phyloP scores from a whole-genome alignment of 2,888 invertebrate species.

The Synanthedon tipuliformis region DNA sequence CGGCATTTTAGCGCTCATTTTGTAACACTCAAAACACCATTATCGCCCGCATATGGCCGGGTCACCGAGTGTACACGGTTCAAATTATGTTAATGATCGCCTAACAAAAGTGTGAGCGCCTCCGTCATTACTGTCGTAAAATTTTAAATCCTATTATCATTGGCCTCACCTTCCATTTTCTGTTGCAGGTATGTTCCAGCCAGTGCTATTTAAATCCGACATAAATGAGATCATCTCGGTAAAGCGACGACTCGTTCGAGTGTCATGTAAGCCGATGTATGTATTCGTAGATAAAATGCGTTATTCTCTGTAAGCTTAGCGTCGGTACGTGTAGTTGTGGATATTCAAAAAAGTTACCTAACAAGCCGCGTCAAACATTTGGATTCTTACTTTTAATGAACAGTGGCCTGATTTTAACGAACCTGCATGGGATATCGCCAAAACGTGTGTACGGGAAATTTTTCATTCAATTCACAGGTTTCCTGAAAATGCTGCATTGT shows the following conservation, averaged over 20 bases:
- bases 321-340: conserved; percentile 13
- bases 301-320: conserved; percentile 28
- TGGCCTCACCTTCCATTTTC: conserved; percentile 21
- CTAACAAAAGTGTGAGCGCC: conserved; percentile 33
- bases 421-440: conserved; percentile 25
- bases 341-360: conserved; percentile 32
- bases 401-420: conserved; percentile 24
- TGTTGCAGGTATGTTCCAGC: conserved; percentile 39
- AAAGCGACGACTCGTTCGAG: conserved; percentile 16
- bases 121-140: conserved; percentile 24
- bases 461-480: background rate
- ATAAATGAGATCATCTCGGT: conserved; percentile 16
- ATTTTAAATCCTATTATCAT: conserved; percentile 31
- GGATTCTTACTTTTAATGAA: background rate
- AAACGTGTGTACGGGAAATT: conserved; percentile 9
- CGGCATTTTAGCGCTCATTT: conserved; percentile 36
- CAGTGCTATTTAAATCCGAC: conserved; percentile 2
- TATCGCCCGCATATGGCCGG: conserved; percentile 29
- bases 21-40: conserved; percentile 39
- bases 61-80: conserved; percentile 22
- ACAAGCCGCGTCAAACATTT: conserved; percentile 23
- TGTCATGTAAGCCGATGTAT: background rate
- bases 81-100: conserved; percentile 40
- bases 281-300: conserved; percentile 6
- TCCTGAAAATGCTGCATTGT: background rate